Conservation (phyloP, 2,113 vertebrate genomes). For the Rhinolophus sinicus region DNA sequence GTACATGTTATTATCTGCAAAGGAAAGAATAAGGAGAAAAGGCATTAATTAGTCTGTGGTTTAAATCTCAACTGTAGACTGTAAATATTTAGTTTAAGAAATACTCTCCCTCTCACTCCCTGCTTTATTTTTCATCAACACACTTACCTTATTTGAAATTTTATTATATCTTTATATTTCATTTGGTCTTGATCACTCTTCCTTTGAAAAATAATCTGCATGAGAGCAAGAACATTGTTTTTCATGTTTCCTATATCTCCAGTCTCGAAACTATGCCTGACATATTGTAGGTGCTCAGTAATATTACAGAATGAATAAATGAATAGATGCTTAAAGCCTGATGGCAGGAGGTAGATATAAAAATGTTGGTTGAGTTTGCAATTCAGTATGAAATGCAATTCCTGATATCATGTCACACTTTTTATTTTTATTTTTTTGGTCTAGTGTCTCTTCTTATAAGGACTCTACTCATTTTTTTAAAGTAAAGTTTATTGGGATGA, state of each 20-base stretch:
- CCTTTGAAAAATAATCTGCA: background rate
- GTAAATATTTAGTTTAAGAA: constrained; percentile 68
- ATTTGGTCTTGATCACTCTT: background rate
- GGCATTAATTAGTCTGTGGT: constrained; percentile 35
- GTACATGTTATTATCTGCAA: constrained; percentile 5
- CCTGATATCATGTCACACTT: background rate
- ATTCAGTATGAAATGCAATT: background rate
- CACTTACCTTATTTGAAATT: background rate
- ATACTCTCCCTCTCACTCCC: background rate
- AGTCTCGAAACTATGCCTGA: background rate
- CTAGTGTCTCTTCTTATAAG: no score
- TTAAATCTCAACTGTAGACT: background rate
- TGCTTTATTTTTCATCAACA: constrained; percentile 47
- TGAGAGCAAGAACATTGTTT: background rate
- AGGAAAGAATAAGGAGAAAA: constrained; percentile 25
- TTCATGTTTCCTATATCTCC: background rate
- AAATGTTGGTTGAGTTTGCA: background rate
- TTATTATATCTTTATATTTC: constrained; percentile 29
- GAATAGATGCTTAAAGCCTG: background rate
- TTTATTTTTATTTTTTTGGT: no score
- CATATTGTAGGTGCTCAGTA: background rate
- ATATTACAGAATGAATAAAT: background rate
- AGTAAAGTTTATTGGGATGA: no score
- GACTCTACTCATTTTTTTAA: no score
- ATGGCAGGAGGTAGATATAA: background rate